Evolutionary conservation across 2,888 invertebrate genomes (phyloP).

Genomic region (Orchesellides sinensis): DNA sequence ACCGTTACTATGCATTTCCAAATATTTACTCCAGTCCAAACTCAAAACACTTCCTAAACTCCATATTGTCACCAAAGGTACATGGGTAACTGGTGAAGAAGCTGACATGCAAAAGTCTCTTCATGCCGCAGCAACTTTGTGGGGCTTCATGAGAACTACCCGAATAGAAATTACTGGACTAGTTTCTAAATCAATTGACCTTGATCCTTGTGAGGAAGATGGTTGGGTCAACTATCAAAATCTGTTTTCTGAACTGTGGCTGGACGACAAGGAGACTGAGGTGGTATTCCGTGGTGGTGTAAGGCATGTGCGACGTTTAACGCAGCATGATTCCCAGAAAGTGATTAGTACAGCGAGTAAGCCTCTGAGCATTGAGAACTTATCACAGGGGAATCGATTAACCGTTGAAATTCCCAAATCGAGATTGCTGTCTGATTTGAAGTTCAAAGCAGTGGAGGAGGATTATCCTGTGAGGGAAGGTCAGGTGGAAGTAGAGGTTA

Average conservation of each 20-base stretch:
- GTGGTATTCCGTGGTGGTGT: not conserved
- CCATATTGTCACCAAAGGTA: constrained; percentile 28
- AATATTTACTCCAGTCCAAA: not conserved
- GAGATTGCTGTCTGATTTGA: not conserved
- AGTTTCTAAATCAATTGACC: constrained; percentile 16
- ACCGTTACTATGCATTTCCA: constrained; percentile 18
- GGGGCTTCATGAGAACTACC: constrained; percentile 14
- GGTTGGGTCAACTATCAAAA: not conserved
- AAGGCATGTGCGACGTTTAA: not conserved
- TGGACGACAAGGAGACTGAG: constrained; percentile 11
- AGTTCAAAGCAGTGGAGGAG: not conserved
- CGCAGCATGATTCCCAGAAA: not conserved
- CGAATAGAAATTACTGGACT: constrained; percentile 18
- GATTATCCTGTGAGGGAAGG: not conserved
- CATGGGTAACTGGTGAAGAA: not conserved
- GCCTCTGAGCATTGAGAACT: too few species aligned
- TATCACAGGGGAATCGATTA: not conserved
- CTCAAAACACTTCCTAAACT: constrained; percentile 15
- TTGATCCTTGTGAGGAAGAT: not conserved
- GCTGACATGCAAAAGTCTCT: not conserved
- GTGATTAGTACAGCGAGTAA: not conserved
- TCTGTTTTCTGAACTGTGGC: not conserved
- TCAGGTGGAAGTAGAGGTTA: constrained; percentile 23
- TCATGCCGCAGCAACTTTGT: not conserved
- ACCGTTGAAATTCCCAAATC: not conserved